Evolutionary conservation across 1,140 invertebrate genomes (phyloP).

Genomic region (Scaptomyza hsui): DNA sequence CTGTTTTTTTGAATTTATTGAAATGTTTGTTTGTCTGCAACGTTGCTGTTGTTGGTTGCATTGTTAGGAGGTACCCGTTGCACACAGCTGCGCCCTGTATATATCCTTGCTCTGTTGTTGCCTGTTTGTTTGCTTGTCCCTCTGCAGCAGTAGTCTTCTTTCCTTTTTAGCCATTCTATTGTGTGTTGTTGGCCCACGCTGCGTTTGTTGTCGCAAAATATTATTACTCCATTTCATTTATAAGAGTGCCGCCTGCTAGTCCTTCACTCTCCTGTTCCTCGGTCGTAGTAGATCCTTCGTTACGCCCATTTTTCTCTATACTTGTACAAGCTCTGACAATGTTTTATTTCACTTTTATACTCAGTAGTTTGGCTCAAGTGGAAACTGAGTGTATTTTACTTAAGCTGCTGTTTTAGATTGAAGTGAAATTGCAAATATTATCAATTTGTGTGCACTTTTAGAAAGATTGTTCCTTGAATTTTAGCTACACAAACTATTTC

Average conservation of each 20-base stretch:
- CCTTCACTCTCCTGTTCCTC: background rate
- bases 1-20: conserved; percentile 71
- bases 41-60: conserved; percentile 36
- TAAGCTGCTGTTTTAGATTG: background rate
- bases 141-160: conserved; percentile 42
- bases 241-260: conserved; percentile 60
- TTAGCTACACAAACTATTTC: background rate
- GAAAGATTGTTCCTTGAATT: too few relatives aligned
- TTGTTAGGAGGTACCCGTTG: conserved; percentile 31
- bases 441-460: too few relatives aligned
- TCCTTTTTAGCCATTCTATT: conserved; percentile 36
- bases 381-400: conserved; percentile 6
- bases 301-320: background rate
- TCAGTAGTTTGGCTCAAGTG: conserved; percentile 2
- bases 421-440: too few relatives aligned
- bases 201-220: conserved; percentile 78
- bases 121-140: conserved; percentile 7
- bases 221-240: conserved; percentile 83
- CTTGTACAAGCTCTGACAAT: conserved; percentile 44
- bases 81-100: conserved; percentile 24
- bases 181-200: conserved; percentile 18
- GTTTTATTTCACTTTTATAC: conserved; percentile 32
- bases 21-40: conserved; percentile 80
- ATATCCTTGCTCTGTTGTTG: background rate
- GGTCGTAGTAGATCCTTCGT: conserved; percentile 1